phyloP scores from a whole-genome alignment of 2,797 vertebrate species.

The Arnoldichthys spilopterus region DNA sequence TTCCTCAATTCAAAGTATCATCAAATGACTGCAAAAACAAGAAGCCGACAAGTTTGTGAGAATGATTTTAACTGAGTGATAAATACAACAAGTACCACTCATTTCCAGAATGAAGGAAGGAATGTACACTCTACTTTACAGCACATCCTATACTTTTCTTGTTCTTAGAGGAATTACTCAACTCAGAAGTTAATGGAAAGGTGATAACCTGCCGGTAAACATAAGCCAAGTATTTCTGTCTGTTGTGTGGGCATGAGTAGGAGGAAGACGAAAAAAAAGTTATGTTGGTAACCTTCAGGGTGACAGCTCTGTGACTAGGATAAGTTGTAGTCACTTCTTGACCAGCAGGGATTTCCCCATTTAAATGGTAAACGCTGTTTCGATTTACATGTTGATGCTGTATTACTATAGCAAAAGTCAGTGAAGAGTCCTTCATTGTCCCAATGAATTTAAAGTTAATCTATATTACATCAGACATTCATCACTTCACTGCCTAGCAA shows the following conservation, averaged over 20 bases:
- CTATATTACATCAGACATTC: too few species aligned
- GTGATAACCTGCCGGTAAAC: background rate
- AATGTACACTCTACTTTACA: too few species aligned
- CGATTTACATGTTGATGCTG: background rate
- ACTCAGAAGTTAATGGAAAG: background rate
- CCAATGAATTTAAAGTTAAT: too few species aligned
- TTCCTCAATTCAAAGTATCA: too few species aligned
- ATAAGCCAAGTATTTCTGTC: background rate
- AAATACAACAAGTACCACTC: too few species aligned
- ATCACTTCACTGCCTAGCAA: too few species aligned
- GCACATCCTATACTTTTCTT: too few species aligned
- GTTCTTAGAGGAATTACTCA: too few species aligned
- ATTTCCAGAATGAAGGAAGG: too few species aligned
- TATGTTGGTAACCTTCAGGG: slow-evolving; percentile 19
- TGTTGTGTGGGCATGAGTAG: background rate
- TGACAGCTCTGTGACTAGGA: background rate
- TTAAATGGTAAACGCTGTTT: background rate
- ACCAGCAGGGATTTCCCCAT: slow-evolving; percentile 37
- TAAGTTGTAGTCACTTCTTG: background rate
- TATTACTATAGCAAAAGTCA: background rate
- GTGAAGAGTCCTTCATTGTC: background rate
- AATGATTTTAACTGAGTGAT: too few species aligned
- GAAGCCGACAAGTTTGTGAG: too few species aligned
- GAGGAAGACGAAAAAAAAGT: slow-evolving; percentile 2
- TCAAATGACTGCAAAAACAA: too few species aligned